Evolutionary conservation across 2,113 vertebrate species (phyloP), one percentile per base, ranked within the genome.

Genomic region (Burhinus bistriatus): DNA sequence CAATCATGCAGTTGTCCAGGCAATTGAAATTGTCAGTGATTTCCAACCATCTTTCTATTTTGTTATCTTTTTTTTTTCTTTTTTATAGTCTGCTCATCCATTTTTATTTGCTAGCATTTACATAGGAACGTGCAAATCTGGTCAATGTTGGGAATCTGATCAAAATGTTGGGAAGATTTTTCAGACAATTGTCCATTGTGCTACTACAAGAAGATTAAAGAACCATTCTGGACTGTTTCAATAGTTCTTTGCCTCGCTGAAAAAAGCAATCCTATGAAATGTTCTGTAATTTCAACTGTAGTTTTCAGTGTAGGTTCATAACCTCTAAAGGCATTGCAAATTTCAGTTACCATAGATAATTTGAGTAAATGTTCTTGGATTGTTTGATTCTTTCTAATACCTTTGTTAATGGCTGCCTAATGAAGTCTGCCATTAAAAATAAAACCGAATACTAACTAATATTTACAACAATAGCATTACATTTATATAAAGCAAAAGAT

Each of bases 161-260:
- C 70, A 77, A 93, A 96, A 84, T 47, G 11, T 27, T 91, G 36
- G 38, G 40, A 89, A 87, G 52, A 84, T 73, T 18, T 79, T 91
- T 79, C 70, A 93, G 62, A 95, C 93, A 87, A 96, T 79, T 91
- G 70, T 45, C 62, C 47, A 80, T 94, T 95, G 87, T 92, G 66
- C 58, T 89, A 62, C 73, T 49, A 65, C 15, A 57, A 82, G 42
- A 85, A 89, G 40, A 95, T 78, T 87, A 89, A 90, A 76, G 54
- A 72, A 82, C 14, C 12, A 64, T 89, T 93, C 73, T 84, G 78
- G 64, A 52, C 49, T 66, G 54, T 76, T 95, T 92, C 92, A 93
- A 76, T 77, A 78, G 52, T 38, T 75, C 59, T 86, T 90, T 78
- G 68, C 73, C 55, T 85, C 2, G 3, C n/a, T 79, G 57, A 91